phyloP scores from a whole-genome alignment of 92 coral and sea anemone genomes.

The Zoanthus solanderi region DNA sequence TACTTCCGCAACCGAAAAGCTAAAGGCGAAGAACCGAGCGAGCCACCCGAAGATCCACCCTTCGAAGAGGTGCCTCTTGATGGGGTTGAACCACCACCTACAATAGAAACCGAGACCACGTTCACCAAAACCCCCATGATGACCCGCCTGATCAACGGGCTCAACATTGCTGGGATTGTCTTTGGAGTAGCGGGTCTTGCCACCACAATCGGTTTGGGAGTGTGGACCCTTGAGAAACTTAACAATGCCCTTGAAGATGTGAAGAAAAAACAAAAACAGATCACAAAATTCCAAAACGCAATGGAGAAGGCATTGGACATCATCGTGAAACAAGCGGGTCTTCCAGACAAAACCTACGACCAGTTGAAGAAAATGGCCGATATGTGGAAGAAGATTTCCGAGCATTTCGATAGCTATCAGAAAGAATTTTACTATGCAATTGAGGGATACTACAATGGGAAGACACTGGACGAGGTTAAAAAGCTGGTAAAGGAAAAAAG shows the following conservation, averaged over 20 bases:
- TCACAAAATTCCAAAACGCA: conserved; percentile 37
- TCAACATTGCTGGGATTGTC: conserved; percentile 68
- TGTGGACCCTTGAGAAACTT: conserved; percentile 62
- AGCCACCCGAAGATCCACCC: conserved; percentile 39
- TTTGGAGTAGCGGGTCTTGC: conserved; percentile 71
- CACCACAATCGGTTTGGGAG: conserved; percentile 67
- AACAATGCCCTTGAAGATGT: conserved; percentile 56
- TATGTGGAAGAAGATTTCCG: conserved; percentile 59
- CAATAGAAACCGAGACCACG: conserved; percentile 29
- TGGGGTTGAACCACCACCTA: conserved; percentile 35
- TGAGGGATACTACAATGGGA: conserved; percentile 54
- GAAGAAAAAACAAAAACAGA: conserved; percentile 63
- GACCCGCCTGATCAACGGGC: conserved; percentile 36
- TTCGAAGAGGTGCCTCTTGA: conserved; percentile 55
- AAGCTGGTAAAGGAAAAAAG: conserved; percentile 37
- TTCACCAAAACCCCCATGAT: conserved; percentile 49
- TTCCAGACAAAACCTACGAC: conserved; percentile 38
- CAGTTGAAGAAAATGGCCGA: conserved; percentile 44
- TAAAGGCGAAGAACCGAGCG: conserved; percentile 43
- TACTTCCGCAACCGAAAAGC: conserved; percentile 47
- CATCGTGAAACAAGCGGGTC: conserved; percentile 49
- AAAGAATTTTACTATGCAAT: conserved; percentile 57
- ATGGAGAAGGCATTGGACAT: conserved; percentile 33
- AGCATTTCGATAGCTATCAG: conserved; percentile 56
- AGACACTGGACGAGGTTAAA: conserved; percentile 39